Evolutionary conservation across 2,888 invertebrate genomes (phyloP), one percentile per base, ranked within the genome.

Genomic region (Thymelicus sylvestris): DNA sequence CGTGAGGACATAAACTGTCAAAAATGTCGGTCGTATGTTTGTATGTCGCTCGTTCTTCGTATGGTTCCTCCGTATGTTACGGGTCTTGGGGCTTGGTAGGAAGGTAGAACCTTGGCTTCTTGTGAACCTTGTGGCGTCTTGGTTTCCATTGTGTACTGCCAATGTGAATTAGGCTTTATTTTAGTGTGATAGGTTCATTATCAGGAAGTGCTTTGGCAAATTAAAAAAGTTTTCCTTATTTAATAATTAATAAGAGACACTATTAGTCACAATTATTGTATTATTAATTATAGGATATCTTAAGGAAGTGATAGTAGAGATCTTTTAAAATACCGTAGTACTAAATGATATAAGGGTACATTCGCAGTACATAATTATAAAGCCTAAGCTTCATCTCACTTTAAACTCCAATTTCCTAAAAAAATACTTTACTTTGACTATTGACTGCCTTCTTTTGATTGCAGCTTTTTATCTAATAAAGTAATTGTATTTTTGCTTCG

Each of bases 351-450:
- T 38, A 24, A 24, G 24, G 10, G 12, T 13, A 62, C 47, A 66
- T 71, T 71, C 44, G 66, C 71, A 71, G 61, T 55, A 55, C 61
- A 61, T 44, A 65, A 31, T 15, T 31, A 52, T 31, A 44, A 66
- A 44, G 61, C 61, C 61, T 61, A 66, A 71, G 66, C 71, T 71
- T 71, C 41, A 59, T 15, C 50, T 55, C 71, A 71, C 71, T 71
- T 70, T n/a, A 59, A 65, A 38, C 31, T 24, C 12, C 59, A 13
- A 24, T 63, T 62, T n/a, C 15, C 47, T 31, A 66, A 44, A 39
- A 64, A n/a, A 50, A 38, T 63, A 47, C 47, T 24, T 39, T 52
- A 50, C 31, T 41, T 64, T 63, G 63, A 62, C 55, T 63, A 31
- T 57, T 63, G 8, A 63, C 6, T 55, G 15, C 50, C 12, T 13